These are phyloP conservation scores for Pollenia griseotomentosa DNA, from an alignment of 2,888 invertebrate genomes.

Conservation along the genomic window DNA sequence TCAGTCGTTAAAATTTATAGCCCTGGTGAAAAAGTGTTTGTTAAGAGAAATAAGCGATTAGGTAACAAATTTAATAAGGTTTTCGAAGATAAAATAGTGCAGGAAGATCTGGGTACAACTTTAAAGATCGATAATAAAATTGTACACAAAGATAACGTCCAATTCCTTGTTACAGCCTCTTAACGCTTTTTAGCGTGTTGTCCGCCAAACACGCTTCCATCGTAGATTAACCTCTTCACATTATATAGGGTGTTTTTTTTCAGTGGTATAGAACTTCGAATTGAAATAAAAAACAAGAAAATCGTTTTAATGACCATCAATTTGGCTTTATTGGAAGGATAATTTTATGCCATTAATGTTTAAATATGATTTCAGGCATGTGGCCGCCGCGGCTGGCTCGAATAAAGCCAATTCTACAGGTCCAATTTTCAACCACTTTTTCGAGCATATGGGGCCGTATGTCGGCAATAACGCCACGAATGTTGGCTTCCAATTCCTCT, in stretches of 20 bases:
- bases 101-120: not conserved
- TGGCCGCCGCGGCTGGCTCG: too few species aligned
- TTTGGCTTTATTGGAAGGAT: too few species aligned
- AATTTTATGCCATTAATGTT: too few species aligned
- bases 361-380: too few species aligned
- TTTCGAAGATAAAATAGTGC: not conserved
- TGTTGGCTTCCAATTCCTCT: too few species aligned
- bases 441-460: too few species aligned
- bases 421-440: too few species aligned
- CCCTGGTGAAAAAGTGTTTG: constrained; percentile 9
- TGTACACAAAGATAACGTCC: constrained; percentile 30
- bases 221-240: not conserved
- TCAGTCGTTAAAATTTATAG: too few species aligned
- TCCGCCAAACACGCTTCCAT: not conserved
- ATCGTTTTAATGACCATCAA: too few species aligned
- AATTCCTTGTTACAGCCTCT: not conserved
- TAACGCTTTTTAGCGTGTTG: not conserved
- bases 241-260: too few species aligned
- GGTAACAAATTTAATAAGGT: constrained; percentile 13
- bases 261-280: not conserved
- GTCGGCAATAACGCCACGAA: too few species aligned
- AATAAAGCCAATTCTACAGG: too few species aligned
- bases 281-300: not conserved
- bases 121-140: not conserved
- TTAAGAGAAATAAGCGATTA: not conserved